A percentile compares a stretch with the other conserved stretches of the same genome.
Conservation (phyloP, 2,113 vertebrate genomes). For the Proteles cristata region DNA sequence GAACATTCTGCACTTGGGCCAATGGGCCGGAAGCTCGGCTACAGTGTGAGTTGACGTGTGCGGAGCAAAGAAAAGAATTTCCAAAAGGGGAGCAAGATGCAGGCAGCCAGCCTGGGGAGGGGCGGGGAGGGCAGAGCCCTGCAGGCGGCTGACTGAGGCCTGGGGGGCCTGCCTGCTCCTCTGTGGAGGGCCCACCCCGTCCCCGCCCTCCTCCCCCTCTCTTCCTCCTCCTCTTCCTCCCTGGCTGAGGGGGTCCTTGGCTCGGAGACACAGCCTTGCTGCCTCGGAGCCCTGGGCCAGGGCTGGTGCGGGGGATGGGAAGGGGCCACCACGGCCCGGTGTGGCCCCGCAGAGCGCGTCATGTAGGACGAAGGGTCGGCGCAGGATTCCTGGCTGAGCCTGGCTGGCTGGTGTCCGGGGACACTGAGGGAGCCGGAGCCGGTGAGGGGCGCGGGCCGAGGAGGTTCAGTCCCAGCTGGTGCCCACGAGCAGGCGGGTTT, state of each 20-base stretch:
- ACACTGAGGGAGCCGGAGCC: accelerated
- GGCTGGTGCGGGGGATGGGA: accelerated
- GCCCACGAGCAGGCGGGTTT: accelerated
- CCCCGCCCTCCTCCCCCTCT: accelerated
- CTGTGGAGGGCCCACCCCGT: accelerated
- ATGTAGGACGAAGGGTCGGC: accelerated
- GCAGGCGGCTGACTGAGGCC: too few species aligned
- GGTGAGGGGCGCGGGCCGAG: accelerated
- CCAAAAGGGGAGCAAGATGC: neutral
- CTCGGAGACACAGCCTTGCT: neutral
- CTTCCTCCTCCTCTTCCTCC: neutral
- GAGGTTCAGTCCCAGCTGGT: accelerated
- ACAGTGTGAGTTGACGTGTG: neutral
- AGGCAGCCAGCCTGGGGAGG: too few species aligned
- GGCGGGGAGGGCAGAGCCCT: accelerated
- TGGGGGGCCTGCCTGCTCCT: too few species aligned
- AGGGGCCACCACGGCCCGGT: accelerated
- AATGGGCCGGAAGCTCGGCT: neutral
- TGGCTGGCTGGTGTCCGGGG: neutral
- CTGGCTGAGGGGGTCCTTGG: neutral
- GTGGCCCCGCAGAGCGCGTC: neutral
- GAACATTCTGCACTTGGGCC: neutral
- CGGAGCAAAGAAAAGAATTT: neutral
- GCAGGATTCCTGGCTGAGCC: accelerated
- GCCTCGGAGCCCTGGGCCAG: accelerated